These are phyloP conservation scores for Ernsta delagoae DNA, from an alignment of 2,888 invertebrate genomes.

Conservation along the genomic window DNA sequence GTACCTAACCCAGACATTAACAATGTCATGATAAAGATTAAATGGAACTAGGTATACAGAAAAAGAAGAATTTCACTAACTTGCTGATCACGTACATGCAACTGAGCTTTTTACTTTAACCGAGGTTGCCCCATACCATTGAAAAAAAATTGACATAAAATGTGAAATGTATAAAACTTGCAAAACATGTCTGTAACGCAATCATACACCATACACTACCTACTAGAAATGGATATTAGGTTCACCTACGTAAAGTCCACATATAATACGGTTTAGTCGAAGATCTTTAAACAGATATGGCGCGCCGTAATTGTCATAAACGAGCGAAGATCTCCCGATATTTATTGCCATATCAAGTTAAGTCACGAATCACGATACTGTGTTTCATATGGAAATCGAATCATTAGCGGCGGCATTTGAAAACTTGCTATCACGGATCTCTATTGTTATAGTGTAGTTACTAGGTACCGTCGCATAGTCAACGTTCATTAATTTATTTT, in stretches of 20 bases:
- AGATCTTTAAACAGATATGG: constrained; percentile 25
- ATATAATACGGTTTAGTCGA: background rate
- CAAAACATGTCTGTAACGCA: no score
- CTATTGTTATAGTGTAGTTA: constrained; percentile 6
- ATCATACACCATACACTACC: no score
- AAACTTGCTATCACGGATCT: constrained; percentile 16
- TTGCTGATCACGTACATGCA: no score
- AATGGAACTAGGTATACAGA: no score
- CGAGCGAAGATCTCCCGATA: constrained; percentile 33
- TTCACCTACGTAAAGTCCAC: background rate
- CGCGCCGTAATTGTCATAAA: constrained; percentile 30
- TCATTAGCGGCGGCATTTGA: constrained; percentile 29
- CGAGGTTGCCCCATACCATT: no score
- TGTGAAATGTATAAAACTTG: no score
- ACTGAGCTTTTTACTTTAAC: no score
- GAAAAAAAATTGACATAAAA: no score
- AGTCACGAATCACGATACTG: constrained; percentile 32
- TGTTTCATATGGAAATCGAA: constrained; percentile 33
- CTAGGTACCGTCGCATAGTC: background rate
- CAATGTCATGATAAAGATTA: no score
- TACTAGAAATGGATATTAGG: constrained; percentile 1
- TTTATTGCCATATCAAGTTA: constrained; percentile 33
- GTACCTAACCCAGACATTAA: no score
- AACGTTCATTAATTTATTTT: constrained; percentile 3
- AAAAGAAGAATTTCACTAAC: no score